Evolutionary conservation across 1,140 invertebrate species (phyloP), one percentile per base, ranked within the genome.

Genomic region (Drosophila quadrilineata): DNA sequence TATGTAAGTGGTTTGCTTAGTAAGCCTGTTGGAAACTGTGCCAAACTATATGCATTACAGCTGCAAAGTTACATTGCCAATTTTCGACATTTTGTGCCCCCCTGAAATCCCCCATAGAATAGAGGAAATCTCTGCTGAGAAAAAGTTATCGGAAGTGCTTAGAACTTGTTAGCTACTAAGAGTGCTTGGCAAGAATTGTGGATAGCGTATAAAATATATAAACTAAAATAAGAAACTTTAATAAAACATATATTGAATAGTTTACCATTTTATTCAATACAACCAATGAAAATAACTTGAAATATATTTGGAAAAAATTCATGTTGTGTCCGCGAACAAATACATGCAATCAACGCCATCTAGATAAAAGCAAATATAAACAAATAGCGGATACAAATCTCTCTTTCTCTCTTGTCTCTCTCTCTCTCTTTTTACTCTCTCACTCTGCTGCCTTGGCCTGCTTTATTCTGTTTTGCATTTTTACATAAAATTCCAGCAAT

Each of bases 361-460:
- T 63, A 77, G 77, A 84, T 84, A 77, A 73, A 80, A 82, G 65
- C 73, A 82, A 82, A 82, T 84, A 73, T 84, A 77, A 84, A 77
- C 73, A 82, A 82, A 82, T 84, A 76, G 57, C 72, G 59, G 56
- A 12, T 14, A 50, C 57, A 60, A n/a, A n/a, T n/a, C n/a, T n/a
- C n/a, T n/a, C n/a, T n/a, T 71, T 67, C 14, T 53, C 48, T 49
- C 35, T 6, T 16, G 28, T 49, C 21, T 41, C 22, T 35, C 8
- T 10, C 4, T 16, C 14, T 38, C 36, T 43, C 10, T 36, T 9
- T 45, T 46, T 33, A 24, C 49, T 8, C n/a, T 29, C 3, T 5
- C 8, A 3, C 46, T 33, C 14, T 12, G 14, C 31, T 41, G 2
- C 8, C 8, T 40, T 16, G 10, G 16, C 50, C 40, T 16, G 8